Base-by-base conservation (phyloP, 2,113 vertebrate genomes). In the Ovis canadensis region DNA sequence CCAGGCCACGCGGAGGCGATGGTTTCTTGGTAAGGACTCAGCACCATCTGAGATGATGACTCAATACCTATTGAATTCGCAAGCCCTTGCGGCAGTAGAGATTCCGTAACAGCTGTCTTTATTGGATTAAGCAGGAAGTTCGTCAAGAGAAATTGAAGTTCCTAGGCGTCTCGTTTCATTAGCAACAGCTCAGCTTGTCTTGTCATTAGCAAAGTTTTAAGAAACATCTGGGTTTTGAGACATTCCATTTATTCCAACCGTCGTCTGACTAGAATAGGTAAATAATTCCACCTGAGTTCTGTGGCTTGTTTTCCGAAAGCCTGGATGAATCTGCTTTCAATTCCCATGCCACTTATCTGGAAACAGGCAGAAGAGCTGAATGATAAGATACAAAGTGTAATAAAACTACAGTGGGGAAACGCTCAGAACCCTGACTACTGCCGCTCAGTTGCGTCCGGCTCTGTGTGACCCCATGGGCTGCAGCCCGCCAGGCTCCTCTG, bases 51-150 rank as follows among this genome's bases (percentile, higher is more conserved):
- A 62, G 54, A 33, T 4, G 6, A 40, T 3, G 15, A 33, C 2
- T 40, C 3, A 3, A 1, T 10, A 1, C 10, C 43, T 25, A 1
- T 0, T 2, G 64, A 60, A 27, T 6, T 17, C 57, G 2, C 3
- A 0, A 0, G n/a, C 36, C 59, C 10, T 0, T 1, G 2, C 0
- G 6, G 2, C 3, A 9, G 40, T 0, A 2, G n/a, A 27, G 48
- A 12, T 11, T 23, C 0, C 0, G 0, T 2, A 33, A 45, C 33
- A 27, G 78, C 36, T 17, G 54, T 60, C 90, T 84, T 45, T 3
- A 21, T 0, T 0, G 81, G 45, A 84, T 13, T 25, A 33, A 90
- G 27, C 10, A 29, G 25, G 55, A 87, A 86, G 33, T 36, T 36
- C 1, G 0, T 45, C 40, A 2, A 29, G 7, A 54, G 88, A 40